Percentiles rank a stretch among this genome's conserved stretches.
These are phyloP conservation scores for Xenops minutus DNA, from an alignment of 2,797 vertebrate genomes.

Conservation along the genomic window DNA sequence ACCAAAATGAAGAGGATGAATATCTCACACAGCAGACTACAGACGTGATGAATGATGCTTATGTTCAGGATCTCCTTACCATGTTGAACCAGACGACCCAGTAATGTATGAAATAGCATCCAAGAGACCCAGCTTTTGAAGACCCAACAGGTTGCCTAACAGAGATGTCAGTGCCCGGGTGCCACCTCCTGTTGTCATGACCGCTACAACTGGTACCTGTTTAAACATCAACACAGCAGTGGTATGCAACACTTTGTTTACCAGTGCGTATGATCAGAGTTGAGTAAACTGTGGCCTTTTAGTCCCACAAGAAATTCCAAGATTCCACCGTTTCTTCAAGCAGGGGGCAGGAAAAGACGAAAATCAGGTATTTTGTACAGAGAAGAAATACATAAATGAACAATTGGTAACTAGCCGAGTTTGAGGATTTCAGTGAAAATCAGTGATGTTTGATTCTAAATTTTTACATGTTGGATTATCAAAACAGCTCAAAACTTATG, in stretches of 20 bases:
- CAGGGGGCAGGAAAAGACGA: background rate
- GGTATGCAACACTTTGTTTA: background rate
- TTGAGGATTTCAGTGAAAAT: background rate
- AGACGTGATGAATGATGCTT: background rate
- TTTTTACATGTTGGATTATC: background rate
- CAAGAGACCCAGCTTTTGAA: constrained; percentile 80
- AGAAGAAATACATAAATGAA: background rate
- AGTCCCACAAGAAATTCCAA: background rate
- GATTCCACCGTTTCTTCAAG: background rate
- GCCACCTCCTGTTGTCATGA: constrained; percentile 86
- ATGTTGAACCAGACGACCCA: constrained; percentile 86
- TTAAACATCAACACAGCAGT: background rate
- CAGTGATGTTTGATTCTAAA: background rate
- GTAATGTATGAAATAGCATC: constrained; percentile 83
- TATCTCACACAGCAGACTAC: background rate
- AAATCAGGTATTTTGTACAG: background rate
- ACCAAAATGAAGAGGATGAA: background rate
- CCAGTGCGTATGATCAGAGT: background rate
- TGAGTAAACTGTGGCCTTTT: background rate
- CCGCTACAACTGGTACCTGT: constrained; percentile 82
- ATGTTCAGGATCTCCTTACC: constrained; percentile 70
- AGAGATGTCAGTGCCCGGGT: constrained; percentile 81
- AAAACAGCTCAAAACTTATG: background rate
- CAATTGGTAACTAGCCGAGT: background rate
- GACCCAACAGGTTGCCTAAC: constrained; percentile 78